Conservation (phyloP, 2,113 vertebrate species). For the Megaceryle maxima region DNA sequence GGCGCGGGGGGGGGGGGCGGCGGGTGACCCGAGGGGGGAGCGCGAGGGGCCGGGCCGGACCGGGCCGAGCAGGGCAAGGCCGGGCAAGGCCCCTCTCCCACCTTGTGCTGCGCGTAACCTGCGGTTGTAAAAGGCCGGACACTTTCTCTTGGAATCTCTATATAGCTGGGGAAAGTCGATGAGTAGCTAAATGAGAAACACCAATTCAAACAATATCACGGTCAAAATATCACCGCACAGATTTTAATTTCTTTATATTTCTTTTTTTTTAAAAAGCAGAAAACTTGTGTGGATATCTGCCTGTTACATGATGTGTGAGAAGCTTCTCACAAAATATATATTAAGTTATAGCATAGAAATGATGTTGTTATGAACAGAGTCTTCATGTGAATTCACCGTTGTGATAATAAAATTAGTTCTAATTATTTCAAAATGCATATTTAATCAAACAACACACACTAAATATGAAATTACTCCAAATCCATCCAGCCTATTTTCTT, state of each 20-base stretch:
- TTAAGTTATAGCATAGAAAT: not conserved
- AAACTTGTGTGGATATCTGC: accelerated
- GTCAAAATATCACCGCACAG: accelerated
- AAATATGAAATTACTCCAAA: not conserved
- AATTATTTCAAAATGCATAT: not conserved
- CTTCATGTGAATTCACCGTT: not conserved
- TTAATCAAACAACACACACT: not conserved
- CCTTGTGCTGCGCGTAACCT: not conserved
- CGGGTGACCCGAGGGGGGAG: not conserved
- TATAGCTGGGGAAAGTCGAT: not conserved
- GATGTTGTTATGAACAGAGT: accelerated
- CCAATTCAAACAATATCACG: not conserved
- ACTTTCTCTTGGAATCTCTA: accelerated
- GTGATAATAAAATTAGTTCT: not conserved
- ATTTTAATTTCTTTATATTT: not conserved
- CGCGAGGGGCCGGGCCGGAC: not conserved
- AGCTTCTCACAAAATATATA: accelerated
- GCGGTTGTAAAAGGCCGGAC: not conserved
- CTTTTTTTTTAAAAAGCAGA: not conserved
- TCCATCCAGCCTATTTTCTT: not conserved
- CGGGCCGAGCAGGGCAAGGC: not conserved
- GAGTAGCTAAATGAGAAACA: not conserved
- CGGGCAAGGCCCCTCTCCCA: not conserved
- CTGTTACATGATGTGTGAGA: accelerated
- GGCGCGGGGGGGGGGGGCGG: not conserved